Evolutionary conservation across 2,888 invertebrate species (phyloP).

Genomic region (Rhamnusium bicolor): DNA sequence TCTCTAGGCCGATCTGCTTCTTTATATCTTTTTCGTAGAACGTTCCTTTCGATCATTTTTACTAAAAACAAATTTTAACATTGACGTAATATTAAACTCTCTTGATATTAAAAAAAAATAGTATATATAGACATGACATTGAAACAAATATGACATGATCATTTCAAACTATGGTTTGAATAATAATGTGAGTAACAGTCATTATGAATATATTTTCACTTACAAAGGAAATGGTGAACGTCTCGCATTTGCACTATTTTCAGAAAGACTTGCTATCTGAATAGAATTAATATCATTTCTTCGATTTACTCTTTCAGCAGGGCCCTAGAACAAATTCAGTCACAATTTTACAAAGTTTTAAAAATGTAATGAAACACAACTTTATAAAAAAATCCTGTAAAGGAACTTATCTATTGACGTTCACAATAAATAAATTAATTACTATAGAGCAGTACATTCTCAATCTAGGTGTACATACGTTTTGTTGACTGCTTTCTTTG

Average conservation of each 20-base stretch:
- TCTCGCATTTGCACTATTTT: conserved; percentile 55
- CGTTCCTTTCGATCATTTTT: conserved; percentile 66
- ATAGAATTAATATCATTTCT: conserved; percentile 65
- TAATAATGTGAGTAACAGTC: too few relatives aligned
- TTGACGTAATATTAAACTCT: not conserved
- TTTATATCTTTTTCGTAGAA: conserved; percentile 66
- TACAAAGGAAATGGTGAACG: conserved; percentile 63
- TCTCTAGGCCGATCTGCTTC: conserved; percentile 64
- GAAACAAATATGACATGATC: too few relatives aligned
- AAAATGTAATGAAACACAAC: conserved; percentile 29
- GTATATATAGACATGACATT: too few relatives aligned
- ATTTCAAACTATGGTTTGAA: too few relatives aligned
- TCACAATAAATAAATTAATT: conserved; percentile 37
- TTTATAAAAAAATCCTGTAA: not conserved
- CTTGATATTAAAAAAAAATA: too few relatives aligned
- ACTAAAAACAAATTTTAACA: conserved; percentile 38
- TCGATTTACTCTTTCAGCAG: conserved; percentile 63
- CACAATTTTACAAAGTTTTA: not conserved
- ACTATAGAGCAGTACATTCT: conserved; percentile 2
- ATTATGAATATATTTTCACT: conserved; percentile 45
- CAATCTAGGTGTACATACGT: conserved; percentile 61
- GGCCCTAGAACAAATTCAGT: conserved; percentile 58
- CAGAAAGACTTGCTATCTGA: conserved; percentile 59
- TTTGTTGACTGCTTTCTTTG: conserved; percentile 64
- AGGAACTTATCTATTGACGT: conserved; percentile 43